Evolutionary conservation across 2,888 invertebrate genomes (phyloP).

Genomic region (Macrophya alboannulata): DNA sequence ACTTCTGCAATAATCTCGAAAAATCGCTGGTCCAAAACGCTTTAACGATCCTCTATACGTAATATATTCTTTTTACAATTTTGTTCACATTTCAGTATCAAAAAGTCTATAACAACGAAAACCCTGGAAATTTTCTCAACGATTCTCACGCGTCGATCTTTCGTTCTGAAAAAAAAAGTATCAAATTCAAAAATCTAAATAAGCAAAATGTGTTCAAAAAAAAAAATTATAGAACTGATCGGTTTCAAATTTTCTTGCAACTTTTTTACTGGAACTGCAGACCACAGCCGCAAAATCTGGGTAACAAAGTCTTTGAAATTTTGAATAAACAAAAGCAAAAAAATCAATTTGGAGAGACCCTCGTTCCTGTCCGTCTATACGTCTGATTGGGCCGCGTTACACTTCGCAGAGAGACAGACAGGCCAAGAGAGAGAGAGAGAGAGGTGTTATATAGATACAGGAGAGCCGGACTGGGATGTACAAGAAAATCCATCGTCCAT

Average conservation of each 20-base stretch:
- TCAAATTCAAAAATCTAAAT: too few relatives aligned
- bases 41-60: slow-evolving; percentile 71
- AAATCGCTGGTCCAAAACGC: slow-evolving; percentile 71
- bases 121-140: neutral
- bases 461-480: neutral
- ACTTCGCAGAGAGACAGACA: slow-evolving; percentile 3
- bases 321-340: too few relatives aligned
- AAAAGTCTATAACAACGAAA: neutral
- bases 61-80: slow-evolving; percentile 49
- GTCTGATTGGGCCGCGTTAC: neutral
- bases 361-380: slow-evolving; percentile 3
- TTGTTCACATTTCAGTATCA: neutral
- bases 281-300: too few relatives aligned
- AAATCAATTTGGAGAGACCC: neutral
- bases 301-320: too few relatives aligned
- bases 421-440: neutral
- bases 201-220: too few relatives aligned
- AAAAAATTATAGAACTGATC: too few relatives aligned
- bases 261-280: too few relatives aligned
- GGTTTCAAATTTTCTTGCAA: too few relatives aligned
- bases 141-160: neutral
- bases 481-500: slow-evolving; percentile 30
- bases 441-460: neutral
- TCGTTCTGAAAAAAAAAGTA: neutral
- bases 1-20: slow-evolving; percentile 70